phyloP scores from a whole-genome alignment of 1,140 invertebrate genomes.

The Drosophila ficusphila region DNA sequence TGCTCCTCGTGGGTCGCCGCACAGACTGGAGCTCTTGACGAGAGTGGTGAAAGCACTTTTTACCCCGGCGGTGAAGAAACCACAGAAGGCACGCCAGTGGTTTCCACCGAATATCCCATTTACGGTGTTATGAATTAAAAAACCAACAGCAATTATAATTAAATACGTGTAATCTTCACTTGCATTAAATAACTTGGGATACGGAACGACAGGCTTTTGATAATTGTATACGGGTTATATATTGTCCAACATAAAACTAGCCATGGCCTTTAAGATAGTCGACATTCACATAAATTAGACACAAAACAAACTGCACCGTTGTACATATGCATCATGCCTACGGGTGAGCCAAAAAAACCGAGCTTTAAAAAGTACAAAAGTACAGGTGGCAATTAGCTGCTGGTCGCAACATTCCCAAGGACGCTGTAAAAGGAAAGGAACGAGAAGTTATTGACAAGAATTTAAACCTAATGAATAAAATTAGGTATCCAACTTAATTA shows the following conservation, averaged over 20 bases:
- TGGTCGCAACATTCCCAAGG: constrained; percentile 61
- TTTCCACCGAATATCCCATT: constrained; percentile 19
- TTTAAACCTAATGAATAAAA: too few species aligned
- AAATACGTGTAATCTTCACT: constrained; percentile 11
- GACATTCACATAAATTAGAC: constrained; percentile 59
- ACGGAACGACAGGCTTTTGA: constrained; percentile 15
- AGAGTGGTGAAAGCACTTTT: too few species aligned
- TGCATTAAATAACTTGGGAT: constrained; percentile 23
- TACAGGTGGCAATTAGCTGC: constrained; percentile 34
- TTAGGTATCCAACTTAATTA: too few species aligned
- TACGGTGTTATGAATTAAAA: constrained; percentile 39
- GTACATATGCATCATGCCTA: constrained; percentile 30
- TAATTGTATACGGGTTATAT: constrained; percentile 58
- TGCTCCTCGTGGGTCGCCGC: constrained; percentile 36
- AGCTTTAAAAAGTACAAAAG: constrained; percentile 1
- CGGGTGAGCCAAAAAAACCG: constrained; percentile 24
- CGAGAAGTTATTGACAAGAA: too few species aligned
- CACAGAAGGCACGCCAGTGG: constrained; percentile 7
- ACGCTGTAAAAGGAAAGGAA: too few species aligned
- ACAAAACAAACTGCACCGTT: constrained; percentile 35
- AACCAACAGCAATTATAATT: constrained; percentile 24
- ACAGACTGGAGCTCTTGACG: constrained; percentile 23
- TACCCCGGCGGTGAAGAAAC: constrained; percentile 13
- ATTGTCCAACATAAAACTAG: constrained; percentile 68
- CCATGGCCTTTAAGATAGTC: constrained; percentile 32